Evolutionary conservation across 1,140 invertebrate species (phyloP).

Genomic region (Drosophila suzukii): DNA sequence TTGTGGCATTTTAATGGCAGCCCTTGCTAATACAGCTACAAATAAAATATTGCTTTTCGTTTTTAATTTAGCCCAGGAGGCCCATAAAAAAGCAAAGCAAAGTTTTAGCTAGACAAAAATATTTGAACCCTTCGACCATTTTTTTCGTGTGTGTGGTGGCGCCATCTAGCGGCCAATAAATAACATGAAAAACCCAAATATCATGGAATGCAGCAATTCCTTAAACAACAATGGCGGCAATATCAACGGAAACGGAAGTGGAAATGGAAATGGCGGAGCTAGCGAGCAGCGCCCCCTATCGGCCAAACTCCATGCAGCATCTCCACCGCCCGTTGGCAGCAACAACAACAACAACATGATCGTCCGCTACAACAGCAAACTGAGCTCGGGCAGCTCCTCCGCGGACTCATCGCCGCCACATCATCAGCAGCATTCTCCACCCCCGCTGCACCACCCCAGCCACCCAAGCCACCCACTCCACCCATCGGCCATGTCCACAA

Average conservation of each 20-base stretch:
- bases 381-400: conserved; percentile 46
- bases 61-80: conserved; percentile 80
- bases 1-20: conserved; percentile 72
- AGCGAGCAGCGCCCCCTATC: conserved; percentile 53
- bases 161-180: conserved; percentile 75
- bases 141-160: conserved; percentile 44
- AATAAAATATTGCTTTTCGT: conserved; percentile 53
- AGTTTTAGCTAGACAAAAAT: conserved; percentile 32
- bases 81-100: conserved; percentile 66
- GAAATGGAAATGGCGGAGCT: conserved; percentile 70
- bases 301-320: conserved; percentile 55
- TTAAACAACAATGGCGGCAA: conserved; percentile 57
- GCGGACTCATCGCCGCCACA: conserved; percentile 58
- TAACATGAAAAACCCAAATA: conserved; percentile 82
- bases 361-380: conserved; percentile 42
- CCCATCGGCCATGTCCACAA: conserved; percentile 62
- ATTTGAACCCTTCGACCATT: conserved; percentile 8
- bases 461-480: conserved; percentile 36
- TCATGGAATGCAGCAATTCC: conserved; percentile 74
- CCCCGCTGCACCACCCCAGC: conserved; percentile 43
- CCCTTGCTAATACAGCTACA: conserved; percentile 37
- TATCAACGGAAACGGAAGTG: conserved; percentile 79
- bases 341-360: conserved; percentile 34
- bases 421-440: conserved; percentile 46
- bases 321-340: conserved; percentile 30